Conservation (phyloP, 2,797 vertebrate species). For the Sitta carolinensis region DNA sequence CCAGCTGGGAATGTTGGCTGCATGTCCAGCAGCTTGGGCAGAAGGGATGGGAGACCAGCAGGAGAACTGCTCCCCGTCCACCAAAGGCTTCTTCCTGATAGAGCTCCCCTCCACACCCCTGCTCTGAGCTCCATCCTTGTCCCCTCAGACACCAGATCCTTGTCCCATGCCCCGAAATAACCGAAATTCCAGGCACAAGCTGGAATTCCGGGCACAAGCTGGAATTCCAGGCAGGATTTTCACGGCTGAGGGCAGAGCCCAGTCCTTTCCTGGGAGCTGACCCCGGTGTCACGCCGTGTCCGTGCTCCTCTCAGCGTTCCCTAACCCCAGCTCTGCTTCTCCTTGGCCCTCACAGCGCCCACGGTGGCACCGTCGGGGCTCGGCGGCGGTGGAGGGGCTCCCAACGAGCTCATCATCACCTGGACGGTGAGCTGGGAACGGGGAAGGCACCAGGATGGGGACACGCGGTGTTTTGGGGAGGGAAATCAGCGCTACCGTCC, state of each 20-base stretch:
- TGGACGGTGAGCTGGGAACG: conserved; percentile 86
- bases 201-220: background rate
- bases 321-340: background rate
- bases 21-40: background rate
- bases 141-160: background rate
- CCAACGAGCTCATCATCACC: conserved; percentile 88
- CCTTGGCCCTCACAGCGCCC: conserved; percentile 77
- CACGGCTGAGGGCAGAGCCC: background rate
- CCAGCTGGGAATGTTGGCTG: background rate
- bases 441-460: background rate
- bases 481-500: accelerated
- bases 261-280: background rate
- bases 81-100: background rate
- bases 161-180: background rate
- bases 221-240: background rate
- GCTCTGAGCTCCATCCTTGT: background rate
- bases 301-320: background rate
- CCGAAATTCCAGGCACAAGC: background rate
- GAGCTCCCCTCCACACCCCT: background rate
- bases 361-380: conserved; percentile 95
- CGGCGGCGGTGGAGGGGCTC: conserved; percentile 91
- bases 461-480: accelerated
- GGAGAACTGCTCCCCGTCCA: background rate
- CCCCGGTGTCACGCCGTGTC: accelerated
- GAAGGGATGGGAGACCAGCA: background rate